Conservation (phyloP, 2,113 vertebrate genomes). For the Collichthys lucidus region DNA sequence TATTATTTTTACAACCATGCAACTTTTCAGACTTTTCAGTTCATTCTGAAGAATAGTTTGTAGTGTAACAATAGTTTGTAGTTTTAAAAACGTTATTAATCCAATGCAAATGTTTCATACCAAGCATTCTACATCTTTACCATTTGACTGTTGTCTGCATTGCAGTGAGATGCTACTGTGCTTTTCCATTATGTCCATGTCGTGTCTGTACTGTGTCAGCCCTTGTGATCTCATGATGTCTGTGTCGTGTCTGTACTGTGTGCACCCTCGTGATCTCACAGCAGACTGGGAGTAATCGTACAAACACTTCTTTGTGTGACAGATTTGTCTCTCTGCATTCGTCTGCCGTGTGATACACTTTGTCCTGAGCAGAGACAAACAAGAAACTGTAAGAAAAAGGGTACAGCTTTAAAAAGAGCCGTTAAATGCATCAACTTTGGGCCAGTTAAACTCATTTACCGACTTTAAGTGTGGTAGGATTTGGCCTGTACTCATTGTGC, state of each 20-base stretch:
- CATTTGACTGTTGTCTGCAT: background rate
- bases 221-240: conserved; percentile 68
- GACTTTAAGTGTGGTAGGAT: background rate
- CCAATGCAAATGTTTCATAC: background rate
- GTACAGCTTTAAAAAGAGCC: background rate
- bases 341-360: conserved; percentile 54
- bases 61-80: background rate
- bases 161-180: conserved; percentile 14
- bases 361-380: conserved; percentile 17
- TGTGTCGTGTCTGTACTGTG: conserved; percentile 56
- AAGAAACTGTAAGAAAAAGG: background rate
- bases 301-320: conserved; percentile 73
- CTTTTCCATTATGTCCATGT: conserved; percentile 56
- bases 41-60: background rate
- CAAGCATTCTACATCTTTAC: background rate
- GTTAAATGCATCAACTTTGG: background rate
- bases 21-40: background rate
- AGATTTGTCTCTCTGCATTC: conserved; percentile 50
- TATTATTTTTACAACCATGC: no score
- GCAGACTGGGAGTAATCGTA: conserved; percentile 45
- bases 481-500: background rate
- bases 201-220: conserved; percentile 63
- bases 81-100: background rate
- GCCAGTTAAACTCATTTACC: background rate
- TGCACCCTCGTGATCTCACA: conserved; percentile 65